Percentiles rank a stretch among this genome's conserved stretches.
These are phyloP conservation scores for Enoplosus armatus DNA, from an alignment of 2,797 vertebrate species.

Conservation along the genomic window DNA sequence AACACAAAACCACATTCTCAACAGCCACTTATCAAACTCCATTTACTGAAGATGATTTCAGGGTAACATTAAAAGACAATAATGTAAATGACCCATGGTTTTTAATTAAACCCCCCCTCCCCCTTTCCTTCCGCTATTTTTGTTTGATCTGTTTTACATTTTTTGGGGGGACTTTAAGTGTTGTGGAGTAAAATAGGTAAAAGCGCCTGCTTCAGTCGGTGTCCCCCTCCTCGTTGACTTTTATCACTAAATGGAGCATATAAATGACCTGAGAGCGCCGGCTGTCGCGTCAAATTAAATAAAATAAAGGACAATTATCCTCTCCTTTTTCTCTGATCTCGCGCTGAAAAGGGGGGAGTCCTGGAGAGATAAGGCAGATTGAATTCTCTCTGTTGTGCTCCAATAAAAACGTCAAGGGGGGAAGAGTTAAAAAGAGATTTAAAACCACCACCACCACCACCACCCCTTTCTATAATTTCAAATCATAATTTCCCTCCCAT, in stretches of 20 bases:
- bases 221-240: slow-evolving; percentile 82
- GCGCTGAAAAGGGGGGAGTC: slow-evolving; percentile 87
- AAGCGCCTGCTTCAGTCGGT: slow-evolving; percentile 53
- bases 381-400: slow-evolving; percentile 85
- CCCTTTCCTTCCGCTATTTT: slow-evolving; percentile 30
- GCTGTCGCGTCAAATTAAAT: slow-evolving; percentile 90
- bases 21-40: slow-evolving; percentile 73
- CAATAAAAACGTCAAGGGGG: slow-evolving; percentile 83
- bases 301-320: slow-evolving; percentile 90
- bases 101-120: slow-evolving; percentile 80
- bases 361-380: slow-evolving; percentile 86
- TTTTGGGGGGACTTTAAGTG: slow-evolving; percentile 72
- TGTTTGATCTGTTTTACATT: slow-evolving; percentile 74
- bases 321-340: slow-evolving; percentile 87
- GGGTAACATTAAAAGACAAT: slow-evolving; percentile 82
- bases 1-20: slow-evolving; percentile 70
- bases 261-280: slow-evolving; percentile 88
- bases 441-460: slow-evolving; percentile 53
- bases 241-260: slow-evolving; percentile 91
- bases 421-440: slow-evolving; percentile 80
- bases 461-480: slow-evolving; percentile 78
- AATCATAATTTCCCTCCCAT: slow-evolving; percentile 85
- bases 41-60: slow-evolving; percentile 75
- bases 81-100: slow-evolving; percentile 83
- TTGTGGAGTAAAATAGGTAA: slow-evolving; percentile 68